Percentiles rank a stretch among this genome's conserved stretches.
Conservation (phyloP, 2,113 vertebrate genomes). For the Nicator chloris region DNA sequence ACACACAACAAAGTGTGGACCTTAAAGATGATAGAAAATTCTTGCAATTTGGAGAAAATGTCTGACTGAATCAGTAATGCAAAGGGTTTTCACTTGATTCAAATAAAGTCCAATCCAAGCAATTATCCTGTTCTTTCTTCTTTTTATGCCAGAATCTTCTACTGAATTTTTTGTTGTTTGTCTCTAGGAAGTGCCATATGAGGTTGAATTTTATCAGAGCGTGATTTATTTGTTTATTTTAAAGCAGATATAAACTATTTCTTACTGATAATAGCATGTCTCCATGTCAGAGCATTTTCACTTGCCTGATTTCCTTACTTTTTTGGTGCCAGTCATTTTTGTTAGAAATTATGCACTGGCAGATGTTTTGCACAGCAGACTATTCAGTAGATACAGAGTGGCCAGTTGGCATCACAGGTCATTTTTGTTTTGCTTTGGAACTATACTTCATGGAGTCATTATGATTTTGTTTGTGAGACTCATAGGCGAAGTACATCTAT, state of each 20-base stretch:
- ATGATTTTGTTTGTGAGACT: neutral
- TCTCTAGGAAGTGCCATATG: neutral
- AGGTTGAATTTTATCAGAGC: neutral
- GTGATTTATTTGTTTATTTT: neutral
- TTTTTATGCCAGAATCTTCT: neutral
- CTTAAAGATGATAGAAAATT: too few relatives aligned
- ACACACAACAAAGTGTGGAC: too few relatives aligned
- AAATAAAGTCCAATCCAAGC: neutral
- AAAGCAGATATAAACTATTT: neutral
- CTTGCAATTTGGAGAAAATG: neutral
- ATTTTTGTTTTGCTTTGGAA: neutral
- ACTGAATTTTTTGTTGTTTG: neutral
- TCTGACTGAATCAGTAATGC: neutral
- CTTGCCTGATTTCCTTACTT: neutral
- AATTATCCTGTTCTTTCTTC: neutral
- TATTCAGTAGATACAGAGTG: neutral
- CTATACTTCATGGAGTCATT: neutral
- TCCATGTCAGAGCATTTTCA: neutral
- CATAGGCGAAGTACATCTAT: neutral
- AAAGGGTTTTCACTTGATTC: neutral
- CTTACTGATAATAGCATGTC: neutral
- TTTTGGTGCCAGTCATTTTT: slow-evolving; percentile 14
- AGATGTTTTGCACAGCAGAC: slow-evolving; percentile 13
- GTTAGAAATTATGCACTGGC: neutral
- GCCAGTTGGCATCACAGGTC: neutral